Base-by-base conservation (phyloP, 2,888 invertebrate genomes). In the Mylabris sibirica region DNA sequence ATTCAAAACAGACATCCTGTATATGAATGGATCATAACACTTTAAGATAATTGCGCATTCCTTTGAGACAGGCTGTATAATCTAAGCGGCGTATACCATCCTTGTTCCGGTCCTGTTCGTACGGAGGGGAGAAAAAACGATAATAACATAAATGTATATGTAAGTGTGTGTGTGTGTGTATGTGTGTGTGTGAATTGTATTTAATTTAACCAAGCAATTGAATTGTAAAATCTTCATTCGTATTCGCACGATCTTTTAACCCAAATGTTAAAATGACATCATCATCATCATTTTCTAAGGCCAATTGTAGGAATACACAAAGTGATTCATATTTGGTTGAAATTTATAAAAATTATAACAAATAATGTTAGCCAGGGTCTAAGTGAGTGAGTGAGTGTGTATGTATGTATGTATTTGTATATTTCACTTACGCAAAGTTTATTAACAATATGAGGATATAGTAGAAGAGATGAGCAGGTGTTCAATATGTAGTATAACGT, bases 201-300 rank as follows among this genome's bases (percentile, higher is more conserved):
- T 49, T 49, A 49, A 49, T 49, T 49, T 49, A 49, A 20, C 49
- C 49, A 49, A 20, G 49, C 49, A 49, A 49, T 49, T 49, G 49
- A 49, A 49, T 49, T 49, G 49, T 49, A 49, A 70, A 70, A 70
- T 70, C 70, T 70, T 70, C 70, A 64, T 59, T 49, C 49, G 63
- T 66, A 77, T 78, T 79, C 79, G 78, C 79, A 79, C 79, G 79
- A 79, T 79, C 79, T 79, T 72, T 76, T 77, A 77, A 78, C 79
- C 78, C 73, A 73, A 72, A 74, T 70, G 75, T 71, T 75, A 63
- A 72, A 76, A 73, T 75, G 74, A 76, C 74, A 75, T 76, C 44
- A 44, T 38, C 38, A 38, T 8, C 74, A 66, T 66, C 38, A 75
- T 77, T 49, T 49, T 49, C 49, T 49, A 49, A 49, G 49, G 49